A percentile compares a stretch with the other conserved stretches of the same genome.
Conservation (phyloP, 1,140 invertebrate species). For the Ceratosolen fusciceps region DNA sequence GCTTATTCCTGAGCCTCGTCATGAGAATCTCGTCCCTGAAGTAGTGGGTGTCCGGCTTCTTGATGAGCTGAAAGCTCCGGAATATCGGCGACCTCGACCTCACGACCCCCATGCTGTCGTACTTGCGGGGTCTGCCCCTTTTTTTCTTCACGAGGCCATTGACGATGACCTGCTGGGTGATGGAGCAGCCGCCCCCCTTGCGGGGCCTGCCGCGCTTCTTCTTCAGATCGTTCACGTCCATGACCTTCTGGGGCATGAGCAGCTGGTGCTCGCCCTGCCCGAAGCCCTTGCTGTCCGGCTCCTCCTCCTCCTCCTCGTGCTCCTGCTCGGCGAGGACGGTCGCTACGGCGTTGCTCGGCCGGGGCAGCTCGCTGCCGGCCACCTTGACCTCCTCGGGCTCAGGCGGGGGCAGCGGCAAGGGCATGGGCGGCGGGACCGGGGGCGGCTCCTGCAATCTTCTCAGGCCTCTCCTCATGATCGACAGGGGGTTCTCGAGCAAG, state of each 20-base stretch:
- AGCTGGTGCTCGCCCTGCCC: not conserved
- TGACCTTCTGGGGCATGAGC: conserved; percentile 12
- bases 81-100: not conserved
- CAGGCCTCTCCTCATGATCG: not conserved
- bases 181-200: not conserved
- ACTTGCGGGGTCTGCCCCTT: conserved; percentile 37
- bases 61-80: not conserved
- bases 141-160: conserved; percentile 33
- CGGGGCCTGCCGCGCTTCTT: conserved; percentile 27
- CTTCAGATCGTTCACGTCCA: conserved; percentile 26
- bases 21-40: conserved; percentile 44
- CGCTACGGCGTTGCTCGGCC: conserved; percentile 40
- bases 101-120: not conserved
- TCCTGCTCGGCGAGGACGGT: conserved; percentile 33
- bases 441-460: not conserved
- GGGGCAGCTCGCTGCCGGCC: not conserved
- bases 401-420: too few species aligned
- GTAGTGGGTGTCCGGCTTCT: conserved; percentile 36
- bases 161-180: not conserved
- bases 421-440: too few species aligned
- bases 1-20: conserved; percentile 44
- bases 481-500: conserved; percentile 33
- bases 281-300: not conserved
- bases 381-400: not conserved
- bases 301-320: not conserved